A percentile compares a stretch with the other conserved stretches of the same genome.
phyloP scores from a whole-genome alignment of 2,888 invertebrate species.

The Drosophila buzzatii region DNA sequence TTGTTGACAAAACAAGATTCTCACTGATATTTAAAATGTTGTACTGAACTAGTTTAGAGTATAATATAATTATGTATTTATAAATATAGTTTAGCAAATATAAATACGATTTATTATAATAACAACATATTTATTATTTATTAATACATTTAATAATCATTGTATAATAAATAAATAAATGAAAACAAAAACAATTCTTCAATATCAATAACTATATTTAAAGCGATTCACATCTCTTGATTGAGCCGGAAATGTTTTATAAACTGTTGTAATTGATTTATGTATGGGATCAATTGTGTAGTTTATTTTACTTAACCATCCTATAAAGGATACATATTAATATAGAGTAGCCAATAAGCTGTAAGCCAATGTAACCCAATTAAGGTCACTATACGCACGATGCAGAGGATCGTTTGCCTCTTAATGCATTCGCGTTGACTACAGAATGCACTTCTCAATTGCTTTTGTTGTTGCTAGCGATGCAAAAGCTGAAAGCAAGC shows the following conservation, averaged over 20 bases:
- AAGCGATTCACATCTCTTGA: not conserved
- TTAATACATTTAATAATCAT: not conserved
- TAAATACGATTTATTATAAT: not conserved
- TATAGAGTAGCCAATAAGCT: not conserved
- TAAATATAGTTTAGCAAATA: not conserved
- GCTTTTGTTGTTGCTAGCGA: constrained; percentile 13
- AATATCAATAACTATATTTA: not conserved
- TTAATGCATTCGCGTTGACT: constrained; percentile 19
- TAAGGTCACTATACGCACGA: constrained; percentile 27
- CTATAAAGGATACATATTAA: constrained; percentile 8
- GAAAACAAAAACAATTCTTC: not conserved
- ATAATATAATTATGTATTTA: not conserved
- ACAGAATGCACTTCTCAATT: constrained; percentile 24
- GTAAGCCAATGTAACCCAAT: constrained; percentile 25
- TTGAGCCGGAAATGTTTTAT: not conserved
- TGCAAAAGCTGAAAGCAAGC: constrained; percentile 40
- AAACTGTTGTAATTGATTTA: constrained; percentile 28
- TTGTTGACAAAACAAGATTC: constrained; percentile 21
- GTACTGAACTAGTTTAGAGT: not conserved
- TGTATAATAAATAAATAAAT: not conserved
- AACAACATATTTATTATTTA: not conserved
- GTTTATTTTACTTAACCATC: constrained; percentile 1
- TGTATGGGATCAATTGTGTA: constrained; percentile 13
- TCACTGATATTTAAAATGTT: not conserved
- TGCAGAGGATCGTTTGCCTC: constrained; percentile 39